Base-by-base conservation (phyloP, 1,140 invertebrate genomes). In the Apolygus lucorum region DNA sequence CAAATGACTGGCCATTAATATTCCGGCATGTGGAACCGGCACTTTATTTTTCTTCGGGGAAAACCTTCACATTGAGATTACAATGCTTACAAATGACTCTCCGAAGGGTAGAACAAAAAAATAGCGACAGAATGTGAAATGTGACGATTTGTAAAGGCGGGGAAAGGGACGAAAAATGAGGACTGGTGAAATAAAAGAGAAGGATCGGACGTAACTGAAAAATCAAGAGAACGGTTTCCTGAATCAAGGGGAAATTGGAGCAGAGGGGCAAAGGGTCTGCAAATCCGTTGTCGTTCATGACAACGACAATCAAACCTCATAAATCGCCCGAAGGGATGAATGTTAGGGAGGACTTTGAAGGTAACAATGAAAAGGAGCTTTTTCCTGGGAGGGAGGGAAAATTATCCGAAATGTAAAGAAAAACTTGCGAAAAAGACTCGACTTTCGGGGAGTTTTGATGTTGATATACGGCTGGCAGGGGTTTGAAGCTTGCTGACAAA, bases 341-440 rank as follows among this genome's bases (percentile, higher is more conserved):
- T 42, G 34, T 8, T 17, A 42, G 34, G 34, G 34, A 17, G 17
- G 34, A 17, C 34, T 4, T 8, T 8, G 17, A 42, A 42, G 4
- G 34, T 42, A 42, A 42, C 34, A 42, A 42, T 42, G 17, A 17
- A 8, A 4, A 42, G 34, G 4, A 8, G 34, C 34, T 17, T n/a
- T n/a, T n/a, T n/a, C n/a, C n/a, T n/a, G n/a, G n/a, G n/a, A n/a
- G n/a, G n/a, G n/a, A n/a, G n/a, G n/a, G 52, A 25, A 63, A 63
- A 63, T 63, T 63, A 63, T 63, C 62, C 62, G 62, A 63, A 63
- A 63, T 63, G 62, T 63, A 63, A 63, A 63, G 62, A 63, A 25
- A 42, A 42, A 42, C 4, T 4, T 8, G n/a, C n/a, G n/a, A 42
- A 42, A n/a, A n/a, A n/a, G n/a, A n/a, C n/a, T n/a, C n/a, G 34